Percentiles rank a stretch among this genome's conserved stretches.
Conservation (phyloP, 2,888 invertebrate genomes). For the Apocheima hispidaria region DNA sequence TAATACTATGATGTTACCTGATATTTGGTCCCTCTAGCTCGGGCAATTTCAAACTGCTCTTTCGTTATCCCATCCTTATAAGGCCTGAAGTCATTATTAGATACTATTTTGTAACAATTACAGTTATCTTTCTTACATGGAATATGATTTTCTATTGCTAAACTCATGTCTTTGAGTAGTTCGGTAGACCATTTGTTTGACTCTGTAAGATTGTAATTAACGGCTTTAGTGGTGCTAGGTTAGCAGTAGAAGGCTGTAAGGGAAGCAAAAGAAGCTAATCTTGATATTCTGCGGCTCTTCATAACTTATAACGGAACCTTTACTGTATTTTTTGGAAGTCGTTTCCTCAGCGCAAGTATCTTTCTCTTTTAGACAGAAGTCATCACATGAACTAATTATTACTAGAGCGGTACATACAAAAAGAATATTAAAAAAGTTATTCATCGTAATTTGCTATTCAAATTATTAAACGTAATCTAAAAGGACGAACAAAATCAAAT, state of each 20-base stretch:
- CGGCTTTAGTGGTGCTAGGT: no score
- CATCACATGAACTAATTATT: conserved; percentile 21
- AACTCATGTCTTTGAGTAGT: conserved; percentile 75
- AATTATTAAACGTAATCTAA: no score
- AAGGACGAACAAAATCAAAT: no score
- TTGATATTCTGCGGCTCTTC: no score
- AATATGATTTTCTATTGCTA: conserved; percentile 79
- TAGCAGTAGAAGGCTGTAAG: not conserved
- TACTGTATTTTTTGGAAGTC: conserved; percentile 52
- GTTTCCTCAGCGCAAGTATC: conserved; percentile 45
- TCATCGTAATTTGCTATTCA: conserved; percentile 7
- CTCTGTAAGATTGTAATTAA: conserved; percentile 65
- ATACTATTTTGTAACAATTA: conserved; percentile 87
- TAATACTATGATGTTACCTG: conserved; percentile 60
- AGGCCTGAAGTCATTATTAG: conserved; percentile 89
- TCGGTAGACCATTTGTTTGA: conserved; percentile 74
- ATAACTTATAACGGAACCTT: conserved; percentile 44
- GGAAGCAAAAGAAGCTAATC: not conserved
- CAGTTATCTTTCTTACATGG: conserved; percentile 87
- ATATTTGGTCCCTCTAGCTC: conserved; percentile 74
- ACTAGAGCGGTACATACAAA: conserved; percentile 16
- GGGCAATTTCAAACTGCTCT: conserved; percentile 87
- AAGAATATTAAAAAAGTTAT: not conserved
- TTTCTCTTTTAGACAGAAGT: conserved; percentile 48
- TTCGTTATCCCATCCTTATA: conserved; percentile 91